These are phyloP conservation scores for Darwinula stevensoni DNA, from an alignment of 2,888 invertebrate species.

Conservation along the genomic window DNA sequence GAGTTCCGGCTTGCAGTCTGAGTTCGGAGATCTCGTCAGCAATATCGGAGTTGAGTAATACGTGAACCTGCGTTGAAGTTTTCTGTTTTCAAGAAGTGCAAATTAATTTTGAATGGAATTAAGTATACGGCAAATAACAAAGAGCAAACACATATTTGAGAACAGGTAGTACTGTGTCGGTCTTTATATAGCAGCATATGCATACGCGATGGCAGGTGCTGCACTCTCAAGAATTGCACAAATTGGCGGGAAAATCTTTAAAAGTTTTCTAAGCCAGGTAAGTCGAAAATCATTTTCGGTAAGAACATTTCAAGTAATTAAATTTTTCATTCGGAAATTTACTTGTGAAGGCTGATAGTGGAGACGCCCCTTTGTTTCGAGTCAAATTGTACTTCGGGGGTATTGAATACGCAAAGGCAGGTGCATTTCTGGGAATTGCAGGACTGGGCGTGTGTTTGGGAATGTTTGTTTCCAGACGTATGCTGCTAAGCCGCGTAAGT, in stretches of 20 bases:
- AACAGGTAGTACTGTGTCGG: conserved; percentile 2
- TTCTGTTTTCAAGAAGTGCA: conserved; percentile 2
- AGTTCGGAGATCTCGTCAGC: conserved; percentile 2
- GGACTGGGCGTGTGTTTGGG: conserved; percentile 2
- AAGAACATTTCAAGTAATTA: conserved; percentile 2
- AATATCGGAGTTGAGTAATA: conserved; percentile 2
- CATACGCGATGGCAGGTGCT: conserved; percentile 2
- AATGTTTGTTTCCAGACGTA: conserved; percentile 2
- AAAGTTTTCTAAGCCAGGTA: conserved; percentile 2
- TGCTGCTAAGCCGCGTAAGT: conserved; percentile 2
- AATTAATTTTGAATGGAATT: conserved; percentile 2
- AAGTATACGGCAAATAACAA: conserved; percentile 2
- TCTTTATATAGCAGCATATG: conserved; percentile 2
- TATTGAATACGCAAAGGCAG: conserved; percentile 2
- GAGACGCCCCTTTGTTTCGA: conserved; percentile 2
- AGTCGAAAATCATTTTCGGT: conserved; percentile 2
- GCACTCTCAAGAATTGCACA: conserved; percentile 2
- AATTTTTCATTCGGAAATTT: conserved; percentile 2
- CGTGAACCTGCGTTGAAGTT: conserved; percentile 2
- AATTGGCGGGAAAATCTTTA: conserved; percentile 2
- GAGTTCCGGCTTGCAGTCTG: conserved; percentile 2
- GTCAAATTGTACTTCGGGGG: conserved; percentile 2
- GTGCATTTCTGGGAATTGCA: conserved; percentile 2
- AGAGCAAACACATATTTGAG: conserved; percentile 2
- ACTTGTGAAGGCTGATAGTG: conserved; percentile 2